phyloP scores from a whole-genome alignment of 92 coral and sea anemone species.

The Actinostola sp. region DNA sequence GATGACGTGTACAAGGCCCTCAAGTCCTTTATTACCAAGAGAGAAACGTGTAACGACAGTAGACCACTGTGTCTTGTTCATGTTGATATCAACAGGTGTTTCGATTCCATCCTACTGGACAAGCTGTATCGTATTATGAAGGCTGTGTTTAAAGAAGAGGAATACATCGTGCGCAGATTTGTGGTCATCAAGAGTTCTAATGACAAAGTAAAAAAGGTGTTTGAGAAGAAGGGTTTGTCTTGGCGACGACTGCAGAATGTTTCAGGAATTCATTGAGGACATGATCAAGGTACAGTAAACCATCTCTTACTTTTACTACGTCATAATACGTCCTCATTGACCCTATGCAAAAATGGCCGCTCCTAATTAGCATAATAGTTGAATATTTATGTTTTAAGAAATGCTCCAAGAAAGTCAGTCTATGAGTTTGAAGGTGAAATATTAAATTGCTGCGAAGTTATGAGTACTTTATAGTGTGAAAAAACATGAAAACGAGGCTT shows the following conservation, averaged over 20 bases:
- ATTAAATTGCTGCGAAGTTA: too few species aligned
- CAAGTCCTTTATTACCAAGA: constrained; percentile 41
- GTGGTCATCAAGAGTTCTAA: constrained; percentile 24
- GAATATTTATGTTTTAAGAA: too few species aligned
- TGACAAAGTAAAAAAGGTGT: constrained; percentile 18
- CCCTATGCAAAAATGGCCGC: too few species aligned
- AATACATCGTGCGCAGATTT: constrained; percentile 74
- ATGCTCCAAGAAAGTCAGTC: too few species aligned
- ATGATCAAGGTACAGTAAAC: constrained; percentile 43
- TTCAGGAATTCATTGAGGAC: constrained; percentile 62
- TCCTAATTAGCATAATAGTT: too few species aligned
- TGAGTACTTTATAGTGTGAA: too few species aligned
- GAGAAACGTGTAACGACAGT: constrained; percentile 20
- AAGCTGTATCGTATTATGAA: constrained; percentile 75
- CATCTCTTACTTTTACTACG: too few species aligned
- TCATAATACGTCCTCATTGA: too few species aligned
- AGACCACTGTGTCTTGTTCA: constrained; percentile 72
- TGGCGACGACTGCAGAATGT: constrained; percentile 61
- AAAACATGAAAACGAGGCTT: too few species aligned
- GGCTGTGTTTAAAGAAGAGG: constrained; percentile 70
- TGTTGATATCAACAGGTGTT: constrained; percentile 74
- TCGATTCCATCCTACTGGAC: constrained; percentile 75
- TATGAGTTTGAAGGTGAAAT: too few species aligned
- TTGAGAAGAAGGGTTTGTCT: constrained; percentile 54
- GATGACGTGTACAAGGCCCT: constrained; percentile 71